Base-by-base conservation (phyloP, 1,140 invertebrate genomes). In the Triops cancriformis region DNA sequence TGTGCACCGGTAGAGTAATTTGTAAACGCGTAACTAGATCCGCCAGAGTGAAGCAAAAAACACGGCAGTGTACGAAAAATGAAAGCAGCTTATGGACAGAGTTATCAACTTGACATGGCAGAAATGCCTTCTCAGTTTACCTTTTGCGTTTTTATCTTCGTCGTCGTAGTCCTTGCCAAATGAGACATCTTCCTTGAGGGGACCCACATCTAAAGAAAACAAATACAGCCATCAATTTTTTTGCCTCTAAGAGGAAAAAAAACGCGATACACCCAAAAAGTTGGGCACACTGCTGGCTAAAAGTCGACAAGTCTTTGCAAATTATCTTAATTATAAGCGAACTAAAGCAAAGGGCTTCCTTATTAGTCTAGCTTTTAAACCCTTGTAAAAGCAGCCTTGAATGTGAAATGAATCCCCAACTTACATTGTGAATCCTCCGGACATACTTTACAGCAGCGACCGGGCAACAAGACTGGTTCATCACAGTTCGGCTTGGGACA, bases 401-500 rank as follows among this genome's bases (percentile, higher is more conserved):
- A 64, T 23, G n/a, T 64, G 18, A 23, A 23, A 64, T 64, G n/a
- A 64, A 64, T 64, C 18, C 14, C 18, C 23, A 12, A 64, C 51
- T 64, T 64, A 64, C 51, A 64, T 64, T 64, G 51, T 18, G 51
- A 64, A 84, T 94, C 90, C 78, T 90, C 91, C 14, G 92, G 92
- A 84, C 94, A 96, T 0, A 90, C 90, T 87, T 96, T 97, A 86
- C 94, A 96, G 85, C 95, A 96, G 82, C 91, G 87, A 73, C 92
- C 94, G 7, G 93, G 91, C 43, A 91, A 85, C 12, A 94, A 87
- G n/a, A 94, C 90, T 3, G 94, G 94, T 81, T 94, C 91, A 73
- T 92, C 90, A 84, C 95, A 96, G 18, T 88, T 91, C 1, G 92
- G 89, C 82, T 93, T 91, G 0, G 94, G 94, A 83, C 94, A 96